These are phyloP conservation scores for Parazoanthus atlanticus DNA, from an alignment of 92 coral and sea anemone genomes.

Conservation along the genomic window DNA sequence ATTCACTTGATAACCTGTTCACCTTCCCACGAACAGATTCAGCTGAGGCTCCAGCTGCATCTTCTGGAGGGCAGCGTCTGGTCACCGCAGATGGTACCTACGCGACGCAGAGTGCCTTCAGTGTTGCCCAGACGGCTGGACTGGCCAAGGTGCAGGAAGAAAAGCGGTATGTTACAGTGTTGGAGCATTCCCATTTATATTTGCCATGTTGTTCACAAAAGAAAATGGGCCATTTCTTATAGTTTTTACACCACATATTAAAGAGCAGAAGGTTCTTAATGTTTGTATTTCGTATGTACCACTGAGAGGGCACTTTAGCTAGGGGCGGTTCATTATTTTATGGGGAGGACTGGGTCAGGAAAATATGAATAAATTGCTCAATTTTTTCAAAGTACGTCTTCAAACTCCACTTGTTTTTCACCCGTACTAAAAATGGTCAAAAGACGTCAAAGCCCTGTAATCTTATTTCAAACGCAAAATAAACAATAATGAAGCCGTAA, in stretches of 20 bases:
- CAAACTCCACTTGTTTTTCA: no score
- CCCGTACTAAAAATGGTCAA: no score
- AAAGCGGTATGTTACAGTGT: slow-evolving; percentile 61
- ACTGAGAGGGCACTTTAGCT: background rate
- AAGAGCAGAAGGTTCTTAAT: background rate
- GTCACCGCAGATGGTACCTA: slow-evolving; percentile 99
- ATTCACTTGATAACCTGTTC: background rate
- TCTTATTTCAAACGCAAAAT: no score
- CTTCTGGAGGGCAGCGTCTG: slow-evolving; percentile 73
- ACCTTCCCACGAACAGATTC: slow-evolving; percentile 22
- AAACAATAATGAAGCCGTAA: no score
- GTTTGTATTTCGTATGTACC: background rate
- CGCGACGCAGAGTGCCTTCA: slow-evolving; percentile 95
- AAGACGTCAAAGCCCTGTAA: no score
- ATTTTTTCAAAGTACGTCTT: no score
- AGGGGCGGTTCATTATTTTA: no score
- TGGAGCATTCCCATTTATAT: background rate
- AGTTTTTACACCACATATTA: background rate
- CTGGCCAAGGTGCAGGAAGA: slow-evolving; percentile 78
- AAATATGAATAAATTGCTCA: no score
- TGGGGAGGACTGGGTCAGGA: no score
- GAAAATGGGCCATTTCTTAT: background rate
- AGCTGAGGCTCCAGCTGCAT: slow-evolving; percentile 61
- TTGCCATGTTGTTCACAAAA: background rate
- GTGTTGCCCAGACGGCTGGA: slow-evolving; percentile 79